Base-by-base conservation (phyloP, 2,888 invertebrate species). In the Drosophila limbata region DNA sequence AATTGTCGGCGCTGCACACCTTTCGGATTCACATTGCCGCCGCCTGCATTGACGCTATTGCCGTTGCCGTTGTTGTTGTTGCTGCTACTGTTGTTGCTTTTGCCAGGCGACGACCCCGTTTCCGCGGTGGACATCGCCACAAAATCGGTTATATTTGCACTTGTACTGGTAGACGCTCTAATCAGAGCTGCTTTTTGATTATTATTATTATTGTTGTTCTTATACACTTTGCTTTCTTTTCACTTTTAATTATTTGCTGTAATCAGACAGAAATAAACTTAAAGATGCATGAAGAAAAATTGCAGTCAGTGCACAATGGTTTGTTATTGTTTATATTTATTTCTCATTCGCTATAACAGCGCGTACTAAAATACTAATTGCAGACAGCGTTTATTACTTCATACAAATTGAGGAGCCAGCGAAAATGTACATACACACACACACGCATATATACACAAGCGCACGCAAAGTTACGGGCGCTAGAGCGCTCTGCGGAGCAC, bases 31-130 rank as follows among this genome's bases (percentile, higher is more conserved):
- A 69, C 79, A 71, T 73, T 81, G 77, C 69, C 76, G 71, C 57
- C 13, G 60, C 74, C 45, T 60, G 77, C 73, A 77, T 67, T 48
- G 45, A 50, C 62, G 60, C 57, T 51, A 73, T 40, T 75, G 67
- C 53, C 31, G 48, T 31, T 48, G 48, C 11, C 17, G 69, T 61
- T 80, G 65, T 52, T 79, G 69, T 62, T 72, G 56, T 25, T 62
- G 47, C 37, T 77, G 64, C 42, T 83, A 61, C 48, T 86, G 78
- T 64, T 82, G 72, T 88, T 84, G 84, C 83, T 90, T 83, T 91
- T 91, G 77, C 86, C 90, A 83, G 90, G 90, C 88, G 92, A 92
- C 90, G 92, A 92, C 90, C 91, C 92, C 88, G 92, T 91, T 89
- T 92, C 92, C 89, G 88, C 85, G 82, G 89, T 71, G 85, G 92